Evolutionary conservation across 2,888 invertebrate species (phyloP).

Genomic region (Pyrrhopygopsis socrates): DNA sequence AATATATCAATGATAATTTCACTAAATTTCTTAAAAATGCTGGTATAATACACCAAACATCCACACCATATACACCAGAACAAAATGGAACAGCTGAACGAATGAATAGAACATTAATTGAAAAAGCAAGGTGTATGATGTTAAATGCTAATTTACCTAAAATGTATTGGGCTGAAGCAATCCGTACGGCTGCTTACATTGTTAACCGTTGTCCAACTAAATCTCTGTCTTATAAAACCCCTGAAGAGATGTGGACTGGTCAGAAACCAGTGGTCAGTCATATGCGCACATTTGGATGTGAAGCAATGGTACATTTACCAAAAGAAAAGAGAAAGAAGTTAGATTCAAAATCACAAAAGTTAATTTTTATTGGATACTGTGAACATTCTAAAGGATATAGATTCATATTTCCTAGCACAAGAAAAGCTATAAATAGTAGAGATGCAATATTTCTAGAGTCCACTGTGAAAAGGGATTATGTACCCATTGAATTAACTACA

Average conservation of each 20-base stretch:
- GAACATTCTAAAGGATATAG: constrained; percentile 86
- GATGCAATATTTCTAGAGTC: constrained; percentile 60
- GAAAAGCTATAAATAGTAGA: constrained; percentile 44
- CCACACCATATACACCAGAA: constrained; percentile 69
- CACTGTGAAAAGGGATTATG: constrained; percentile 47
- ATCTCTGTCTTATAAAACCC: constrained; percentile 71
- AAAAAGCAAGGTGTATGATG: constrained; percentile 75
- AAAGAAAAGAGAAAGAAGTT: constrained; percentile 73
- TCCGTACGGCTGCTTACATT: constrained; percentile 66
- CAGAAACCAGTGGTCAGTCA: constrained; percentile 86
- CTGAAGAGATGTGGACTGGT: constrained; percentile 87
- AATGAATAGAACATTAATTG: constrained; percentile 69
- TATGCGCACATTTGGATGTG: constrained; percentile 88
- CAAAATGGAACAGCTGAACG: constrained; percentile 86
- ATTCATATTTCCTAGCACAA: constrained; percentile 60
- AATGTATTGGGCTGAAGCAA: constrained; percentile 77
- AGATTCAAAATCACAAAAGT: constrained; percentile 85
- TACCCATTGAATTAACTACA: constrained; percentile 22
- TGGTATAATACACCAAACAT: constrained; percentile 58
- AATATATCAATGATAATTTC: constrained; percentile 27
- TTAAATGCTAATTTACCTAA: constrained; percentile 63
- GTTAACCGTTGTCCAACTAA: constrained; percentile 70
- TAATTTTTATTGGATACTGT: constrained; percentile 89
- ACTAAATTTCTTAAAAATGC: constrained; percentile 34
- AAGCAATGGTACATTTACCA: constrained; percentile 81